phyloP scores from a whole-genome alignment of 1,140 invertebrate species.

The Trachymyrmex cornetzi region DNA sequence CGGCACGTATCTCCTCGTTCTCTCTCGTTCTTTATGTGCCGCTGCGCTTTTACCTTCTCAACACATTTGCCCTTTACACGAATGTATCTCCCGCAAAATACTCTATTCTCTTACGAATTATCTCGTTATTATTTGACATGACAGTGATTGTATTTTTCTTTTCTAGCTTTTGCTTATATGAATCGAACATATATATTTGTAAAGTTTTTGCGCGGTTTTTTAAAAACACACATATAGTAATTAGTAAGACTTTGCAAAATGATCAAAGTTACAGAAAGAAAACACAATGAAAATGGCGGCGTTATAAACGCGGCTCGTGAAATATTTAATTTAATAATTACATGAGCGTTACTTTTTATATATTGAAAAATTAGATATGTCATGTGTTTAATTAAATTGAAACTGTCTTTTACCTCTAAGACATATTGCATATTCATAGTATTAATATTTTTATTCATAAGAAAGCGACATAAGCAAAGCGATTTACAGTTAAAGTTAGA shows the following conservation, averaged over 20 bases:
- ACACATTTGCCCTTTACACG: background rate
- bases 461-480: background rate
- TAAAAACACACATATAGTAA: background rate
- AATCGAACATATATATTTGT: conserved; percentile 21
- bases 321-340: background rate
- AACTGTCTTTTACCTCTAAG: background rate
- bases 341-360: background rate
- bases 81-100: conserved; percentile 7
- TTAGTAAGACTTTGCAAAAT: background rate
- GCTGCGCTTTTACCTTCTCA: background rate
- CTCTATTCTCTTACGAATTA: conserved; percentile 66
- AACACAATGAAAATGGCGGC: background rate
- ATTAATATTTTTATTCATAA: background rate
- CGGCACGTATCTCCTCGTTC: conserved; percentile 55
- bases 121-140: conserved; percentile 66
- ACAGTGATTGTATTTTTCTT: conserved; percentile 50
- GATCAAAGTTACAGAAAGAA: background rate
- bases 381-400: background rate
- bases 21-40: conserved; percentile 9
- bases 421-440: background rate
- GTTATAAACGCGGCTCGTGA: background rate
- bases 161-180: conserved; percentile 9
- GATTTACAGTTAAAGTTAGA: too few species aligned
- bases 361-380: background rate
- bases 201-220: background rate